phyloP scores from a whole-genome alignment of 2,797 vertebrate genomes.

The Loris lydekkerianus region DNA sequence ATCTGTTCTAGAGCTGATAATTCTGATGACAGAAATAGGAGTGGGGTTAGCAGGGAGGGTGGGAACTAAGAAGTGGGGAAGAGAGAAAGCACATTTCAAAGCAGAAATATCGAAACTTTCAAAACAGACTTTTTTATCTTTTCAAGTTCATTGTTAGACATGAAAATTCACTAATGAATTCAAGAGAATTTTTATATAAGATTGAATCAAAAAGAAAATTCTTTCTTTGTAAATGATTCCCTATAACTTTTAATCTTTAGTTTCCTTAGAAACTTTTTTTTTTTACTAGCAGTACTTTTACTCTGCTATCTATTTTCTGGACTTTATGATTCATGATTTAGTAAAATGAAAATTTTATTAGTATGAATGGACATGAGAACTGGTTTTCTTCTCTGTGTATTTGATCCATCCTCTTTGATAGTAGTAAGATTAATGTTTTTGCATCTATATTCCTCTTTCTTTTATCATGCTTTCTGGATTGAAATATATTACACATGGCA shows the following conservation, averaged over 20 bases:
- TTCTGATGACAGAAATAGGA: slow-evolving; percentile 57
- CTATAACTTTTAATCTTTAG: not conserved
- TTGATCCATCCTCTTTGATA: slow-evolving; percentile 70
- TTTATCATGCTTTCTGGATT: slow-evolving; percentile 71
- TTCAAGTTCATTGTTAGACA: slow-evolving; percentile 1
- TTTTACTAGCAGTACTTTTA: slow-evolving; percentile 52
- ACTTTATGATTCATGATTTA: slow-evolving; percentile 56
- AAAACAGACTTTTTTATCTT: slow-evolving; percentile 71
- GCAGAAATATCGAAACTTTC: slow-evolving; percentile 64
- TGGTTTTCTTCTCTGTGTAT: slow-evolving; percentile 69
- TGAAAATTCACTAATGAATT: slow-evolving; percentile 19
- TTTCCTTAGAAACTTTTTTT: slow-evolving; percentile 54
- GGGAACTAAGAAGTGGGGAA: not conserved
- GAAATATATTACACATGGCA: slow-evolving; percentile 66
- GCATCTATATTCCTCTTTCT: slow-evolving; percentile 57
- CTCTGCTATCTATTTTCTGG: slow-evolving; percentile 35
- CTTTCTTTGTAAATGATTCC: slow-evolving; percentile 51
- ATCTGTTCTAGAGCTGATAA: slow-evolving; percentile 65
- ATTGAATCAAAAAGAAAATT: not conserved
- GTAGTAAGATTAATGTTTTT: slow-evolving; percentile 66
- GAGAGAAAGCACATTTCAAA: slow-evolving; percentile 66
- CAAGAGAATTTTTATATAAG: slow-evolving; percentile 30
- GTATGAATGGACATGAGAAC: not conserved
- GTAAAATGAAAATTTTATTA: slow-evolving; percentile 65
- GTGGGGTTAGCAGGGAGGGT: not conserved